Base-by-base conservation (phyloP, 2,113 vertebrate species). In the Apteryx owenii region DNA sequence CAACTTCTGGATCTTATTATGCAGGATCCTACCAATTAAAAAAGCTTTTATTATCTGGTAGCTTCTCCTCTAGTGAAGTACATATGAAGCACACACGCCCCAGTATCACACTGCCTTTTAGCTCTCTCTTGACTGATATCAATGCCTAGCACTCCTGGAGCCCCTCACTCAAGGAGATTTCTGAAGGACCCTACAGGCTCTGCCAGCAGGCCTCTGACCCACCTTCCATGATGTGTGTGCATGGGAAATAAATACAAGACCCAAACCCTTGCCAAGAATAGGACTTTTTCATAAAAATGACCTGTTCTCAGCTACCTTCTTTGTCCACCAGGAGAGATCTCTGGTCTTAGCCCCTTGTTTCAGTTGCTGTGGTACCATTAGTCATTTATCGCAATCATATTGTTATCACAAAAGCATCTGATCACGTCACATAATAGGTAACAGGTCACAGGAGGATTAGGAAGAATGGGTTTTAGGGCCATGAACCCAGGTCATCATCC, bases 11-110 rank as follows among this genome's bases (percentile, higher is more conserved):
- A 4, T 93, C 33, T 62, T 64, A 5, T 83, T 73, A 36, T 7
- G 15, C 0, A 0, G 22, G 33, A 18, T 80, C 21, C 64, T 46
- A 4, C 7, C 20, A 84, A 66, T 11, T 31, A 33, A 77, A 86
- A 7, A 4, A 23, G 28, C 36, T 40, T 61, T 13, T 29, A 31
- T 40, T 36, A 17, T 4, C 3, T 0, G 4, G 54, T 71, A 62
- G 3, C 54, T 86, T 61, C 83, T 72, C 44, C 36, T 73, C 18
- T 20, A 62, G 9, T 33, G 14, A 82, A 42, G 13, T 18, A 2
- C 28, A 4, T 7, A 48, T 38, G 11, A 76, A 75, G 15, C 29
- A 72, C 7, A 29, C 19, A 51, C 2, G 33, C 2, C 5, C 7
- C 12, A 46, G 7, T 46, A 71, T 60, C 23, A 22, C 44, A 26